phyloP scores from a whole-genome alignment of 2,888 invertebrate genomes.

The Lutraria lutraria region DNA sequence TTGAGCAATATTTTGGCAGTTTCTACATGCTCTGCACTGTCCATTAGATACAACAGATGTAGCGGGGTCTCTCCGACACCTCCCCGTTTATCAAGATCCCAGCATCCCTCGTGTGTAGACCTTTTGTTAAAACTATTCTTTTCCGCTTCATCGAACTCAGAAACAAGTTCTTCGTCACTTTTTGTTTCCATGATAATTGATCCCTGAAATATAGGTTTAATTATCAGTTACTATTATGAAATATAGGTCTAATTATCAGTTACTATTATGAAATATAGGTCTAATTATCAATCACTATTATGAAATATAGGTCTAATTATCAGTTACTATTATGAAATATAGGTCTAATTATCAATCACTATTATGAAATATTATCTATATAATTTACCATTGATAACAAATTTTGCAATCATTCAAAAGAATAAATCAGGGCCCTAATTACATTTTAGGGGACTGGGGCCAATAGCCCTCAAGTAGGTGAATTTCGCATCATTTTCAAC shows the following conservation, averaged over 20 bases:
- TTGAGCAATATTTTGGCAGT: constrained; percentile 95
- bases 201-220: constrained; percentile 49
- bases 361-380: too few species aligned
- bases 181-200: constrained; percentile 71
- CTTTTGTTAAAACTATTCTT: constrained; percentile 77
- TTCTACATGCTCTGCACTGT: constrained; percentile 93
- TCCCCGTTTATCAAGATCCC: constrained; percentile 98
- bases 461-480: too few species aligned
- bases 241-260: too few species aligned
- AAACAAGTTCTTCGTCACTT: constrained; percentile 74
- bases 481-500: too few species aligned
- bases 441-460: too few species aligned
- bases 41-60: constrained; percentile 97
- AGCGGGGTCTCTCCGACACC: constrained; percentile 97
- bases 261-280: too few species aligned
- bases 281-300: too few species aligned
- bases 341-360: background rate
- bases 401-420: too few species aligned
- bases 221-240: too few species aligned
- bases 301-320: constrained; percentile 24
- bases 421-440: too few species aligned
- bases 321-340: too few species aligned
- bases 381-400: too few species aligned
- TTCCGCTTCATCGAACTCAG: constrained; percentile 75
- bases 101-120: constrained; percentile 91